Percentiles rank a stretch among this genome's conserved stretches.
These are phyloP conservation scores for Bos indicus DNA, from an alignment of 2,113 vertebrate species.

Conservation along the genomic window DNA sequence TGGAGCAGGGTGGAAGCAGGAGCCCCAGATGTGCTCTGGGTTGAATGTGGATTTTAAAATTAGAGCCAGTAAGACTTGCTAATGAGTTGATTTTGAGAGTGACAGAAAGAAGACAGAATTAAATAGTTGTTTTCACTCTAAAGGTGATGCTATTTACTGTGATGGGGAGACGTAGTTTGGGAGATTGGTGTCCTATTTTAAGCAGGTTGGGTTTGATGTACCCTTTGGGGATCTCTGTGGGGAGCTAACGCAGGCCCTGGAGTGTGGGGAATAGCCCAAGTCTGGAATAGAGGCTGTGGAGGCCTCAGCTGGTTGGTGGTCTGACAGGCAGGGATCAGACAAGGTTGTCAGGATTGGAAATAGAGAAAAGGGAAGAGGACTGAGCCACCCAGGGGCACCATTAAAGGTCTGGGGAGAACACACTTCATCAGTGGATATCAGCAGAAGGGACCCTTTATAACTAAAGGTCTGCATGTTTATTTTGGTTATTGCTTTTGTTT, in stretches of 20 bases:
- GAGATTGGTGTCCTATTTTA: neutral
- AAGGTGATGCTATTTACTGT: neutral
- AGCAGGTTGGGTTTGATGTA: neutral
- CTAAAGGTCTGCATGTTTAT: neutral
- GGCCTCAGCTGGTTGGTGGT: neutral
- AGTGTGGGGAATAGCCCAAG: rapidly evolving
- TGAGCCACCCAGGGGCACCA: rapidly evolving
- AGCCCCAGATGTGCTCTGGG: neutral
- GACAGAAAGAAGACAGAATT: neutral
- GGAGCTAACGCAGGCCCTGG: neutral
- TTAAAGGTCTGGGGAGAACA: neutral
- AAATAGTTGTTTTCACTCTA: neutral
- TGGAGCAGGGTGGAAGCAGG: rapidly evolving
- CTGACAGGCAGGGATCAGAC: neutral
- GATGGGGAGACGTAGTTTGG: neutral
- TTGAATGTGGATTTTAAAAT: neutral
- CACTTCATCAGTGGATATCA: neutral
- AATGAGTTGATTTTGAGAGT: neutral
- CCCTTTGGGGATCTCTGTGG: neutral
- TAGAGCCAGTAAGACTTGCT: neutral
- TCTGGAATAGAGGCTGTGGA: neutral
- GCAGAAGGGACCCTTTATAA: neutral
- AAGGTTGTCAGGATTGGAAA: neutral
- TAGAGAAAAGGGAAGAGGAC: neutral
- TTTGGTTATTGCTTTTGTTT: neutral